These are phyloP conservation scores for Aplysina aerophoba DNA, from an alignment of 37 sponge, comb jelly and placozoan genomes.

Conservation along the genomic window DNA sequence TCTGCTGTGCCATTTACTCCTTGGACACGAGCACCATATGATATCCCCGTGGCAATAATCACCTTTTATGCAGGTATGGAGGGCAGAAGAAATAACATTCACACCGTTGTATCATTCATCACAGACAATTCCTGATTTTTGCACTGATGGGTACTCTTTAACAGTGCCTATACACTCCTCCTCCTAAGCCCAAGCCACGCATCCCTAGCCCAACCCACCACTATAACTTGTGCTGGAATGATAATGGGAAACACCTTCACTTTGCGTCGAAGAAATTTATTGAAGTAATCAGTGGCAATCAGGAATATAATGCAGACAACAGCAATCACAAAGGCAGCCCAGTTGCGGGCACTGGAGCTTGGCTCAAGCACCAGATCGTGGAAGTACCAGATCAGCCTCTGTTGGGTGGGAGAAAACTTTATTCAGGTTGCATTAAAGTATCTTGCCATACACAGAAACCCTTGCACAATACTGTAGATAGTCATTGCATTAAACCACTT, in stretches of 20 bases:
- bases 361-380: background rate
- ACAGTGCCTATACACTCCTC: too few species aligned
- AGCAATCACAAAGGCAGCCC: conserved; percentile 63
- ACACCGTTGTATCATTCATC: too few species aligned
- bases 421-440: too few species aligned
- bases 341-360: conserved; percentile 3
- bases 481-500: too few species aligned
- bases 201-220: conserved; percentile 44
- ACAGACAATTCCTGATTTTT: too few species aligned
- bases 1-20: background rate
- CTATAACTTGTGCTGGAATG: conserved; percentile 78
- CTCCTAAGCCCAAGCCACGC: too few species aligned
- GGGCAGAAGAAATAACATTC: too few species aligned
- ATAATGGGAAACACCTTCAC: conserved; percentile 49
- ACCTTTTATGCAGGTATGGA: background rate
- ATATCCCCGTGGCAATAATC: conserved; percentile 24
- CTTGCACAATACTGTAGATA: too few species aligned
- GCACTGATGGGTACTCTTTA: too few species aligned
- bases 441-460: too few species aligned
- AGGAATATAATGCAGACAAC: conserved; percentile 67
- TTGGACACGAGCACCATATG: conserved; percentile 7
- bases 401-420: too few species aligned
- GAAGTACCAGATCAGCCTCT: conserved; percentile 12
- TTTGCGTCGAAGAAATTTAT: conserved; percentile 31
- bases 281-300: conserved; percentile 49